Conservation (phyloP, 2,797 vertebrate species). For the Paguma larvata region DNA sequence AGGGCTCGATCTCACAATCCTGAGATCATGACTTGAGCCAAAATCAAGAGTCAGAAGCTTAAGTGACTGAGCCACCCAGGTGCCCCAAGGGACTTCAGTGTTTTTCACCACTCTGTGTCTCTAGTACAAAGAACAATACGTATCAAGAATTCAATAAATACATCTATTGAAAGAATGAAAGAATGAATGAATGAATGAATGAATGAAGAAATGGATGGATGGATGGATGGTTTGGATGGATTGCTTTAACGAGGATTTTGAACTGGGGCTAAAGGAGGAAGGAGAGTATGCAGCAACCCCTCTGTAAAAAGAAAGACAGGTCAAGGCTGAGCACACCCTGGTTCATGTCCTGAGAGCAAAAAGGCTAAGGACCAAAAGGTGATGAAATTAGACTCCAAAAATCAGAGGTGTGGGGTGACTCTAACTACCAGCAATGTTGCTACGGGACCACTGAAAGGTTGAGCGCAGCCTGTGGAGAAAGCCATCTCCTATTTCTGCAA, state of each 20-base stretch:
- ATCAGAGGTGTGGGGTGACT: not conserved
- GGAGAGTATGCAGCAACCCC: no score
- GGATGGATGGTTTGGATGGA: not conserved
- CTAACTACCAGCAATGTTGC: not conserved
- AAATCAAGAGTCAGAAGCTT: no score
- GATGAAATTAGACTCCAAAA: not conserved
- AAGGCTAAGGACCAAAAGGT: not conserved
- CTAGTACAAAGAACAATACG: not conserved
- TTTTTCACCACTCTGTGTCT: not conserved
- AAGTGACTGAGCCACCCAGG: no score
- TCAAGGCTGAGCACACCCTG: not conserved
- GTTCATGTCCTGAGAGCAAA: not conserved
- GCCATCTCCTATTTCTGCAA: not conserved
- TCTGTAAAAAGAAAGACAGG: not conserved
- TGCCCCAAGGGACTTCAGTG: not conserved
- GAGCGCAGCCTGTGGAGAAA: not conserved
- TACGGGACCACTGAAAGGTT: not conserved
- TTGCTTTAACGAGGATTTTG: not conserved
- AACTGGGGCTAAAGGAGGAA: not conserved
- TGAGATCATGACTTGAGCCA: no score
- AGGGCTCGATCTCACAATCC: no score
- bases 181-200: not conserved
- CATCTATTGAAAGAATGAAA: not conserved
- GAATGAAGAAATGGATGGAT: not conserved
- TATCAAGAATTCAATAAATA: not conserved